Base-by-base conservation (phyloP, 2,797 vertebrate species). In the Hoplostethus mediterraneus region DNA sequence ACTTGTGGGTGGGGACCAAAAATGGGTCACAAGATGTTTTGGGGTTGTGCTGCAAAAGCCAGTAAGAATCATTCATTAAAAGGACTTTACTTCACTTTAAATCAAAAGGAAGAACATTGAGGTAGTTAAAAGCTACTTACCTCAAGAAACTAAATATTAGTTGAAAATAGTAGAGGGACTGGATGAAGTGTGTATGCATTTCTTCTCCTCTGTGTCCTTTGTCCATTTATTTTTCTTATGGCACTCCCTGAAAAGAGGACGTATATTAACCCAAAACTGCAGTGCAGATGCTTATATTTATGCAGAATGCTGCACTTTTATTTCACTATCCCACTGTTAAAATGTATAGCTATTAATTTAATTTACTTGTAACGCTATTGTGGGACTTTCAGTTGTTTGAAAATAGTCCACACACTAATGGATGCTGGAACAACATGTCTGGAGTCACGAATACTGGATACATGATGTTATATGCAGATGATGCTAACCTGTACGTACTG, bases 351-450 rank as follows among this genome's bases (percentile, higher is more conserved):
- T 11, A 11, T 28, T 28, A 11, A 52, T 38, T 63, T n/a, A 0
- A 40, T 63, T 36, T 6, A 54, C 47, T 38, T 66, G 6, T 66
- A 42, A 61, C 40, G 31, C 49, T 57, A n/a, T 36, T 63, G 57
- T 55, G 65, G 31, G 40, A 40, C 68, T 36, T 21, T 0, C 5
- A 13, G 28, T 60, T 5, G 7, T 2, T 33, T 17, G 33, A 2
- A 44, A 25, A 21, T 21, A 21, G 51, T 30, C 1, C 1, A 11
- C 33, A 60, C n/a, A 60, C 47, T 54, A 3, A 3, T 44, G 45
- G 45, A 31, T 52, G 47, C 45, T 5, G 5, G 21, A 30, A 8
- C 40, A 54, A 48, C 10, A 10, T 44, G 14, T 64, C 16, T 59
- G 16, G 4, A 30, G 57, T 63, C 47, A 31, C 57, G 6, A 40